phyloP scores from a whole-genome alignment of 2,797 vertebrate genomes.

The Chromis chromis region DNA sequence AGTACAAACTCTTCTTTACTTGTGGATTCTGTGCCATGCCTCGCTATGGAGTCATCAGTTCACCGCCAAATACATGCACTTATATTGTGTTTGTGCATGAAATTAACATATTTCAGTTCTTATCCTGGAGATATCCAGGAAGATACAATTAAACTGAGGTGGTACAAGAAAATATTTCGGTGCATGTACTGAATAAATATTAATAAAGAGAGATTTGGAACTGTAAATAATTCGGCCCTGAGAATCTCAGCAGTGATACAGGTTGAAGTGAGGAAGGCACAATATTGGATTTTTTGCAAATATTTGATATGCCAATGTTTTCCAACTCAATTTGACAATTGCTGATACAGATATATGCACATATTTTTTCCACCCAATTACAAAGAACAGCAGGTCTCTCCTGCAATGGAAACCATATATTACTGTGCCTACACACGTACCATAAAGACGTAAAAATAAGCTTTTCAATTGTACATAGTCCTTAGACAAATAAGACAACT shows the following conservation, averaged over 20 bases:
- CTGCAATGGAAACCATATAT: no score
- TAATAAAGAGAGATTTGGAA: not conserved
- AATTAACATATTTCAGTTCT: not conserved
- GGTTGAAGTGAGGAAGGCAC: no score
- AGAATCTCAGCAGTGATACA: not conserved
- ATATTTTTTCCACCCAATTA: no score
- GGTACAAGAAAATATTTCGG: not conserved
- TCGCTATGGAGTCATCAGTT: constrained; percentile 10
- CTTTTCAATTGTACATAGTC: no score
- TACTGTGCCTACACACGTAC: no score
- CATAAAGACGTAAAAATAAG: no score
- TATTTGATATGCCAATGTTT: no score
- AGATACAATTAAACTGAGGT: not conserved
- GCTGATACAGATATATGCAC: no score
- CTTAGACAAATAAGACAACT: no score
- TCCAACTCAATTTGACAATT: no score
- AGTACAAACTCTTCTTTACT: constrained; percentile 38
- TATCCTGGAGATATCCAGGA: not conserved
- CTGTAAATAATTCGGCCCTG: constrained; percentile 5
- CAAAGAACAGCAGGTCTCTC: no score
- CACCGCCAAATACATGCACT: not conserved
- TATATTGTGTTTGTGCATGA: constrained; percentile 7
- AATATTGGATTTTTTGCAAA: no score
- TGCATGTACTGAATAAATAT: not conserved
- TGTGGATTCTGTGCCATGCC: constrained; percentile 22